Conservation (phyloP, 2,888 invertebrate species). For the Diarsia brunnea region DNA sequence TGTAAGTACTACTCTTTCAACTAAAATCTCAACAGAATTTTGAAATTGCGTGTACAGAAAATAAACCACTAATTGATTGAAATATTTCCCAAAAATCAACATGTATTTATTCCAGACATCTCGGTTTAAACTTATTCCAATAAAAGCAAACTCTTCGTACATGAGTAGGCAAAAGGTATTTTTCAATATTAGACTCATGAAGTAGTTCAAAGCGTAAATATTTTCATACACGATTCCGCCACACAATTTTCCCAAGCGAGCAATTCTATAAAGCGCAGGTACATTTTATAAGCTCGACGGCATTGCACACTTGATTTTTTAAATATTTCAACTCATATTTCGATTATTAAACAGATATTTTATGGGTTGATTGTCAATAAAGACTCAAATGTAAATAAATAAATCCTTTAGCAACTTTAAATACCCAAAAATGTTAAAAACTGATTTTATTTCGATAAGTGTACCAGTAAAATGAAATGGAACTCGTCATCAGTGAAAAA, state of each 20-base stretch:
- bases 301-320: constrained; percentile 69
- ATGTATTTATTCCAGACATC: constrained; percentile 11
- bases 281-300: constrained; percentile 75
- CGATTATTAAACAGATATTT: constrained; percentile 64
- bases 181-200: constrained; percentile 73
- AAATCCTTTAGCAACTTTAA: neutral
- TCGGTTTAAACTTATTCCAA: constrained; percentile 23
- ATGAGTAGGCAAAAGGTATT: constrained; percentile 72
- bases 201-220: constrained; percentile 75
- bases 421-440: neutral
- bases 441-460: neutral
- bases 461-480: neutral
- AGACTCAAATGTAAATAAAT: constrained; percentile 3
- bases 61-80: neutral
- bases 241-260: constrained; percentile 75
- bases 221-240: constrained; percentile 75
- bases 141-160: constrained; percentile 53
- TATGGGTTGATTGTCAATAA: constrained; percentile 51
- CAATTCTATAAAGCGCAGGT: constrained; percentile 76
- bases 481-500: neutral
- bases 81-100: neutral
- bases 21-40: neutral
- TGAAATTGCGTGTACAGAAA: neutral
- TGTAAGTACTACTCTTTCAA: too few species aligned
- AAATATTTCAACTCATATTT: constrained; percentile 65